phyloP scores from a whole-genome alignment of 2,888 invertebrate species.

The Ferdinandea cuprea region DNA sequence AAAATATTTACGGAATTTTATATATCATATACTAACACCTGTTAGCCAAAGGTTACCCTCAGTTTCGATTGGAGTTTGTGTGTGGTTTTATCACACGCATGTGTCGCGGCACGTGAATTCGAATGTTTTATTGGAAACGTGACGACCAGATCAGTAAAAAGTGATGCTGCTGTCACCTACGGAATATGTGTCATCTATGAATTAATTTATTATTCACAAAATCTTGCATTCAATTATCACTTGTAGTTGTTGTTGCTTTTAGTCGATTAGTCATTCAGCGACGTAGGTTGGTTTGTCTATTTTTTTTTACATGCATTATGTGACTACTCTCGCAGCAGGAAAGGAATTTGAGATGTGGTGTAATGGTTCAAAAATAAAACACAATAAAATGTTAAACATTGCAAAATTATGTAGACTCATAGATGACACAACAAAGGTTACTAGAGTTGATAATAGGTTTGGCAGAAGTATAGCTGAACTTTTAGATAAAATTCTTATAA shows the following conservation, averaged over 20 bases:
- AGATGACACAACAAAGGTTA: conserved; percentile 2
- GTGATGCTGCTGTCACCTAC: conserved; percentile 20
- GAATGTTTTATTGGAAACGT: conserved; percentile 27
- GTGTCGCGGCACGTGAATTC: conserved; percentile 47
- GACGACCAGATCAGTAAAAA: not conserved
- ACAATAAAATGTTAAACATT: conserved; percentile 26
- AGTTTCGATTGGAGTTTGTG: conserved; percentile 23
- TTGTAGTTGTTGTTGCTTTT: conserved; percentile 1
- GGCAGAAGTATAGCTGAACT: not conserved
- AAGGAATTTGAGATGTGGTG: conserved; percentile 37
- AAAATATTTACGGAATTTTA: not conserved
- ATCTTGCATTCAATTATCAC: conserved; percentile 8
- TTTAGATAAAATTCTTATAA: not conserved
- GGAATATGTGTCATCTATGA: conserved; percentile 35
- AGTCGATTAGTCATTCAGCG: conserved; percentile 8
- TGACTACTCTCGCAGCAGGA: conserved; percentile 5
- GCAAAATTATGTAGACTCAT: not conserved
- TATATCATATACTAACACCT: not conserved
- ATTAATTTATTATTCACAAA: conserved; percentile 21
- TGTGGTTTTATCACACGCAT: conserved; percentile 29
- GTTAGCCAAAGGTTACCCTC: conserved; percentile 1
- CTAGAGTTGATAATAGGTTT: conserved; percentile 13
- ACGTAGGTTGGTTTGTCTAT: not conserved
- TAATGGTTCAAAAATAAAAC: conserved; percentile 35
- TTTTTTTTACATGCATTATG: conserved; percentile 35